phyloP scores from a whole-genome alignment of 2,888 invertebrate genomes.

The Amphipoea lucens region DNA sequence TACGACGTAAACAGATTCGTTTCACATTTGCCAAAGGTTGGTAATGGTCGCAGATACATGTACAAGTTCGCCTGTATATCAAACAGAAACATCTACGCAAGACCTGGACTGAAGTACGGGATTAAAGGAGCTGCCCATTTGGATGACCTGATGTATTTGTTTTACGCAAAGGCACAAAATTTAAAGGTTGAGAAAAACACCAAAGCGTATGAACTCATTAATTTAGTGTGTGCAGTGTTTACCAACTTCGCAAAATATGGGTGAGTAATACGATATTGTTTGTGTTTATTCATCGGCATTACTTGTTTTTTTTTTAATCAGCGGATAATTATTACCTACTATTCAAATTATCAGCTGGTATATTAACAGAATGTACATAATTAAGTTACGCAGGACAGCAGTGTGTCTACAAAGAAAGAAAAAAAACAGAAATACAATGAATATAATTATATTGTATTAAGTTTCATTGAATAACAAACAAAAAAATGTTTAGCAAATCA shows the following conservation, averaged over 20 bases:
- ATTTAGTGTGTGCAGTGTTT: constrained; percentile 74
- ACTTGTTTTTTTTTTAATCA: neutral
- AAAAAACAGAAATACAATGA: neutral
- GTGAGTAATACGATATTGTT: constrained; percentile 4
- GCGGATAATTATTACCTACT: neutral
- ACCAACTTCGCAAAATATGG: constrained; percentile 75
- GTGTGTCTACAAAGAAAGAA: neutral
- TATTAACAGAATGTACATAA: neutral
- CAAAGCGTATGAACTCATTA: constrained; percentile 73
- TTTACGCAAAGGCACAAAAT: constrained; percentile 71
- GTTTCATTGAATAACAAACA: neutral
- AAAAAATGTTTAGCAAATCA: neutral
- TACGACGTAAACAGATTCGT: constrained; percentile 65
- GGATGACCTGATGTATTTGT: constrained; percentile 81
- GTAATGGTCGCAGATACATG: constrained; percentile 48
- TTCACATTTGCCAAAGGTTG: constrained; percentile 46
- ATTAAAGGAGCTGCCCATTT: constrained; percentile 75
- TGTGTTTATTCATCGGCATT: neutral
- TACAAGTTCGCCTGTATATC: constrained; percentile 73
- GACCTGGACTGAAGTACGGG: constrained; percentile 68
- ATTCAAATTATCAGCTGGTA: neutral
- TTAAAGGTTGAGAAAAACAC: constrained; percentile 70
- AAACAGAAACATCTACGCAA: constrained; percentile 74
- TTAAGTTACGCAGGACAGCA: neutral
- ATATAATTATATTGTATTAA: neutral